phyloP scores from a whole-genome alignment of 2,888 invertebrate species.

The Pollenia angustigena region DNA sequence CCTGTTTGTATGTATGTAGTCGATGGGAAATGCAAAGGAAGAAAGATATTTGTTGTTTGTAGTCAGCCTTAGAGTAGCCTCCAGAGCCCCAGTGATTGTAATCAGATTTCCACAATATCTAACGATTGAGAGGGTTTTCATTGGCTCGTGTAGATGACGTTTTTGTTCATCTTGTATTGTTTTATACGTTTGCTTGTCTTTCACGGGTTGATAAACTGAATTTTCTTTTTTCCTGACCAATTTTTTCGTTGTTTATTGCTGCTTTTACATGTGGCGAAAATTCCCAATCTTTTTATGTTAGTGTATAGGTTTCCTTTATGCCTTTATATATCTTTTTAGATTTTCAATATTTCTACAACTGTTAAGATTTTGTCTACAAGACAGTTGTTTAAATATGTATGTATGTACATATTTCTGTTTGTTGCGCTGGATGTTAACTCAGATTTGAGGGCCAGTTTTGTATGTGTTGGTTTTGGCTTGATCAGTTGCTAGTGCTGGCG shows the following conservation, averaged over 20 bases:
- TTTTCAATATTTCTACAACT: constrained; percentile 20
- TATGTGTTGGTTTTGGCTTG: constrained; percentile 34
- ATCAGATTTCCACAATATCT: constrained; percentile 6
- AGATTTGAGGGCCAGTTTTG: not conserved
- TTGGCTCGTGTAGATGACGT: constrained; percentile 20
- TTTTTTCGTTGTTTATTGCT: not conserved
- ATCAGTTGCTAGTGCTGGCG: constrained; percentile 35
- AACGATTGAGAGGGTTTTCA: constrained; percentile 28
- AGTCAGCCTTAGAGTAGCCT: not conserved
- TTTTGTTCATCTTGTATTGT: constrained; percentile 11
- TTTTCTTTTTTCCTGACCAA: constrained; percentile 36
- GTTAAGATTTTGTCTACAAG: not conserved
- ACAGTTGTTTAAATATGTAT: not conserved
- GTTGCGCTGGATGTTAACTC: not conserved
- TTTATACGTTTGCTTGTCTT: constrained; percentile 50
- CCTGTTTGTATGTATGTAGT: not conserved
- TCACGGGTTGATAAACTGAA: constrained; percentile 69
- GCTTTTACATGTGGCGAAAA: not conserved
- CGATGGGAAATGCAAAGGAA: constrained; percentile 32
- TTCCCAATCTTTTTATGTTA: constrained; percentile 23
- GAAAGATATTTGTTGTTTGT: not conserved
- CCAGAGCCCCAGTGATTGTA: not conserved
- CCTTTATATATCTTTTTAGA: not conserved
- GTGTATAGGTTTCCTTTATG: not conserved
- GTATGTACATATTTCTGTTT: not conserved